These are phyloP conservation scores for Cassiopea xamachana DNA, from an alignment of 30 jellyfish, hydroid and myxozoan species.

Conservation along the genomic window DNA sequence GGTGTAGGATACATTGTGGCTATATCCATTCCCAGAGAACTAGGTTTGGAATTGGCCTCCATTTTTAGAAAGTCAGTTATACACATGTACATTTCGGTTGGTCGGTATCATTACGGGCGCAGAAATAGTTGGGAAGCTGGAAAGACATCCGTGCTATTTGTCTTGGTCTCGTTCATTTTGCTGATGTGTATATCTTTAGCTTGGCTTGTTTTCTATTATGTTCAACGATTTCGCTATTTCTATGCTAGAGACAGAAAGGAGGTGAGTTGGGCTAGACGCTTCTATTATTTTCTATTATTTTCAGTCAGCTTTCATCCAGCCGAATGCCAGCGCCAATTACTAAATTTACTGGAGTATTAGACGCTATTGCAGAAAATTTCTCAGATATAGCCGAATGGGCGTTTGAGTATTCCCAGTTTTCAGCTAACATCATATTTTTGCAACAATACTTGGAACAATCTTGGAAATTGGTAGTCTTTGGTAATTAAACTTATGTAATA, in stretches of 20 bases:
- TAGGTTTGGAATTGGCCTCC: slow-evolving; percentile 48
- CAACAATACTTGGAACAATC: no score
- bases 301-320: neutral
- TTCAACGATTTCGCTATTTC: slow-evolving; percentile 89
- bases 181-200: slow-evolving; percentile 97
- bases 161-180: slow-evolving; percentile 91
- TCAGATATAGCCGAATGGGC: no score
- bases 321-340: no score
- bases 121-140: slow-evolving; percentile 81
- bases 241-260: slow-evolving; percentile 92
- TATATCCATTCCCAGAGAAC: slow-evolving; percentile 51
- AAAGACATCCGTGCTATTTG: slow-evolving; percentile 91
- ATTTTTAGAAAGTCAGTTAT: neutral
- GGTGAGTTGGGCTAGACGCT: slow-evolving; percentile 49
- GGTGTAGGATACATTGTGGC: slow-evolving; percentile 68
- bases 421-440: no score
- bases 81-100: slow-evolving; percentile 54
- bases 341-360: no score
- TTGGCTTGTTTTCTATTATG: slow-evolving; percentile 97
- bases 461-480: no score
- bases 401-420: no score
- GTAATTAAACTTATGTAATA: no score
- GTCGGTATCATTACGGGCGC: slow-evolving; percentile 57
- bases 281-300: no score
- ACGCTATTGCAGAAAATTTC: no score